Evolutionary conservation across 1,140 invertebrate genomes (phyloP).

Genomic region (Macrobrachium nipponense): DNA sequence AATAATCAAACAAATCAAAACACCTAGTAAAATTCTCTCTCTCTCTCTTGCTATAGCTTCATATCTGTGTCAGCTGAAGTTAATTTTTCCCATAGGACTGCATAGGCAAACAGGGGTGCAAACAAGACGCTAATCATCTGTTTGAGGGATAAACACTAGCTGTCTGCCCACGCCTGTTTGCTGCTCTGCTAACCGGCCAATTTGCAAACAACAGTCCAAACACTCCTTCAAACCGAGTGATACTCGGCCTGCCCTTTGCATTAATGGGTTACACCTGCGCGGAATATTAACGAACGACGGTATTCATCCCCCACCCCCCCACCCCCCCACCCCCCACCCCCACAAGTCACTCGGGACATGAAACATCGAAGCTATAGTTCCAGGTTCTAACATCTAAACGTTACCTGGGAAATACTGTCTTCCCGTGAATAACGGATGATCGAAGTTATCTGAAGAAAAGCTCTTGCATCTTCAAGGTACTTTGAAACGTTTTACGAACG

Average conservation of each 20-base stretch:
- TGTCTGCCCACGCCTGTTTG: conserved; percentile 59
- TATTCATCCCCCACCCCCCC: background rate
- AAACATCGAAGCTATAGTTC: no score
- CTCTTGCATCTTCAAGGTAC: no score
- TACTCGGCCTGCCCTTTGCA: conserved; percentile 42
- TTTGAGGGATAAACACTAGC: conserved; percentile 52
- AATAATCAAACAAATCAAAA: no score
- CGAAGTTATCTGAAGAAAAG: no score
- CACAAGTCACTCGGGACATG: background rate
- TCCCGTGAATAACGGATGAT: no score
- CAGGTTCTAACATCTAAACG: no score
- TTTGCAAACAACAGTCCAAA: conserved; percentile 58
- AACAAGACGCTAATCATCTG: conserved; percentile 57
- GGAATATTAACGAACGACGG: conserved; percentile 29
- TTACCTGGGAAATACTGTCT: no score
- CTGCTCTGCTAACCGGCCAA: conserved; percentile 57
- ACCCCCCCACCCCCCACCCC: no score
- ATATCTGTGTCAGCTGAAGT: background rate
- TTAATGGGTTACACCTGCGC: conserved; percentile 56
- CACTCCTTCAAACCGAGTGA: conserved; percentile 53
- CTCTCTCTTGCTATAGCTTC: background rate
- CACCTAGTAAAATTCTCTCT: background rate
- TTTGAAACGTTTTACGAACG: no score
- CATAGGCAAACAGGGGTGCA: conserved; percentile 48
- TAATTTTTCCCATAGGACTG: conserved; percentile 32